phyloP scores from a whole-genome alignment of 2,888 invertebrate genomes.

The Bursaphelenchus okinawaensis region DNA sequence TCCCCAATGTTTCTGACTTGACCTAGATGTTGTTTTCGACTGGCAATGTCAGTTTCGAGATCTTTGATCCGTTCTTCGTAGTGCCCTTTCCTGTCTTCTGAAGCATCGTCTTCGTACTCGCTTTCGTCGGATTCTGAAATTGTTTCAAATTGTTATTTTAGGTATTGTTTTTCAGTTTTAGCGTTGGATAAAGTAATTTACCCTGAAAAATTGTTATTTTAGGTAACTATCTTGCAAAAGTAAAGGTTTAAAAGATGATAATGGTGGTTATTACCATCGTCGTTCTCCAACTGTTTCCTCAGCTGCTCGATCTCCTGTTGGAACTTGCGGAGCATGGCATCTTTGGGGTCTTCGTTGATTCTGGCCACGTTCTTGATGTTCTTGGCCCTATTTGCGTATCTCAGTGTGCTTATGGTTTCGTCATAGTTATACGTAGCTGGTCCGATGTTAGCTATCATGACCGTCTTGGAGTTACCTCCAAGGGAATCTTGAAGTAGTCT shows the following conservation, averaged over 20 bases:
- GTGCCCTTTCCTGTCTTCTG: constrained; percentile 8
- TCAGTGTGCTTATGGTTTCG: constrained; percentile 88
- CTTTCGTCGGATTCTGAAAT: constrained; percentile 32
- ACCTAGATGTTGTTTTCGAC: constrained; percentile 58
- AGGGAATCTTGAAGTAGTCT: constrained; percentile 88
- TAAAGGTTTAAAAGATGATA: background rate
- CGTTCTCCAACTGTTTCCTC: constrained; percentile 71
- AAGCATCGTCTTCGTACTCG: constrained; percentile 22
- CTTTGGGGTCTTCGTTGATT: constrained; percentile 94
- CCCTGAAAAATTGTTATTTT: too few relatives aligned
- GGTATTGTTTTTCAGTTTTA: too few relatives aligned
- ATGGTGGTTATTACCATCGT: too few relatives aligned
- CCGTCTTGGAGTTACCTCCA: constrained; percentile 62
- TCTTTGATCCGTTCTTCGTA: constrained; percentile 9
- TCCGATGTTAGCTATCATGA: constrained; percentile 79
- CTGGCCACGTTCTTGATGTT: constrained; percentile 91
- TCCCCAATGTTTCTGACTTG: constrained; percentile 63
- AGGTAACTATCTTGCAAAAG: background rate
- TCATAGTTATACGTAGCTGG: constrained; percentile 93
- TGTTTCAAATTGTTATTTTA: too few relatives aligned
- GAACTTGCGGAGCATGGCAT: constrained; percentile 86
- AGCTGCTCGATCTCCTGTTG: constrained; percentile 92
- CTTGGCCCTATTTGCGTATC: constrained; percentile 95
- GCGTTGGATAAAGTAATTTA: too few relatives aligned
- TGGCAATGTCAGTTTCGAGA: constrained; percentile 33